Conservation (phyloP, 2,888 invertebrate species). For the Pammene fasciana region DNA sequence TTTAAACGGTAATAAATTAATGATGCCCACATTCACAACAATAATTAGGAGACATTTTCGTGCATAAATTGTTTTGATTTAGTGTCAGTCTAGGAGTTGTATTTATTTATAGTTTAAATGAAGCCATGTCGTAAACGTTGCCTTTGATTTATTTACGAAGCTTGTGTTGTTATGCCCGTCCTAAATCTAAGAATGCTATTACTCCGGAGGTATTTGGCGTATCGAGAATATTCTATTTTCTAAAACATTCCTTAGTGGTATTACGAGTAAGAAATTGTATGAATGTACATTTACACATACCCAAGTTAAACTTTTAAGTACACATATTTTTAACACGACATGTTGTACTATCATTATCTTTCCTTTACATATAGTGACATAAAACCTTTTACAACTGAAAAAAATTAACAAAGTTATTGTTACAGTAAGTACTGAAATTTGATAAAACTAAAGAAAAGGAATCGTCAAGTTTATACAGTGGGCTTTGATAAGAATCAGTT, state of each 20-base stretch:
- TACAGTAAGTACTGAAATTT: neutral
- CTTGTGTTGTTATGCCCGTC: conserved; percentile 54
- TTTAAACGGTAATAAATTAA: conserved; percentile 23
- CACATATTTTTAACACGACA: too few species aligned
- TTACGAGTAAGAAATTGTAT: too few species aligned
- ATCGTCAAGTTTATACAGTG: conserved; percentile 2
- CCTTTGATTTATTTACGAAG: conserved; percentile 64
- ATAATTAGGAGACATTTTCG: conserved; percentile 58
- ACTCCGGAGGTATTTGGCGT: conserved; percentile 4
- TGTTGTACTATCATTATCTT: too few species aligned
- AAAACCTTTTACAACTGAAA: too few species aligned
- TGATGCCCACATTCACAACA: conserved; percentile 26
- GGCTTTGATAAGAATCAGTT: conserved; percentile 30
- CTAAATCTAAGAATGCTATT: conserved; percentile 41
- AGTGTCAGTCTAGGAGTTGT: conserved; percentile 56
- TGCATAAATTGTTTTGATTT: conserved; percentile 70
- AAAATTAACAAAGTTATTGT: too few species aligned
- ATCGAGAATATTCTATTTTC: conserved; percentile 6
- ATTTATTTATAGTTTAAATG: conserved; percentile 75
- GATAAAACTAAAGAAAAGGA: neutral
- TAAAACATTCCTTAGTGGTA: neutral
- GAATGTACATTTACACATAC: too few species aligned
- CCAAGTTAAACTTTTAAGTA: too few species aligned
- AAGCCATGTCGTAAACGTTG: conserved; percentile 68
- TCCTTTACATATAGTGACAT: too few species aligned